Evolutionary conservation across 2,888 invertebrate species (phyloP).

Genomic region (Rhagophthalmus giganteus): DNA sequence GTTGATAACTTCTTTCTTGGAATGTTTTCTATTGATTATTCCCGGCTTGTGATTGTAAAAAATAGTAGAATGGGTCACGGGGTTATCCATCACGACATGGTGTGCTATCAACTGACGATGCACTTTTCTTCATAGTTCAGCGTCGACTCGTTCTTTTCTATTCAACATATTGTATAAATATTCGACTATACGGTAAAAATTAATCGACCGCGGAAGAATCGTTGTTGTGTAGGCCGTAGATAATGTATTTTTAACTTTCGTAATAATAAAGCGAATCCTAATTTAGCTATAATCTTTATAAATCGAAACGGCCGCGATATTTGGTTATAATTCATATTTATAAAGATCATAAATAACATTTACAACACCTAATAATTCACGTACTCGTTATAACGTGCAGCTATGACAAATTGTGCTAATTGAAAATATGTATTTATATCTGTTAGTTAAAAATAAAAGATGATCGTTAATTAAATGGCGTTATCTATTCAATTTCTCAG

Average conservation of each 20-base stretch:
- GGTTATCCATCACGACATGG: slow-evolving; percentile 22
- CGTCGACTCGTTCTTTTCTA: slow-evolving; percentile 4
- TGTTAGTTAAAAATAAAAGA: slow-evolving; percentile 32
- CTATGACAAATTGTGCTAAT: slow-evolving; percentile 38
- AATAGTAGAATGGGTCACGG: slow-evolving; percentile 19
- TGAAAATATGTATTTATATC: slow-evolving; percentile 27
- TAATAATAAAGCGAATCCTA: background rate
- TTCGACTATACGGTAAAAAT: no score
- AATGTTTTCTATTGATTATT: slow-evolving; percentile 21
- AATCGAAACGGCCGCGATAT: slow-evolving; percentile 12
- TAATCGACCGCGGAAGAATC: no score
- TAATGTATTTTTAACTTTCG: background rate
- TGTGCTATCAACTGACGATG: slow-evolving; percentile 12
- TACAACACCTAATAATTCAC: slow-evolving; percentile 35
- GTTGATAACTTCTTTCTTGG: slow-evolving; percentile 22
- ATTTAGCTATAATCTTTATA: no score
- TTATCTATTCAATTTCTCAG: slow-evolving; percentile 36
- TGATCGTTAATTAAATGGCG: slow-evolving; percentile 33
- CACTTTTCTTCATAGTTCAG: slow-evolving; percentile 12
- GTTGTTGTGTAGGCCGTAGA: no score
- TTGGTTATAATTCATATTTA: slow-evolving; percentile 19
- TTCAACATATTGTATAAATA: no score
- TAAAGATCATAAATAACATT: slow-evolving; percentile 27
- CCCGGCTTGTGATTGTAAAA: slow-evolving; percentile 17
- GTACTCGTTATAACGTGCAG: slow-evolving; percentile 28